Percentiles rank a stretch among this genome's conserved stretches.
These are phyloP conservation scores for Hypotaenidia philippensis DNA, from an alignment of 2,797 vertebrate species.

Conservation along the genomic window DNA sequence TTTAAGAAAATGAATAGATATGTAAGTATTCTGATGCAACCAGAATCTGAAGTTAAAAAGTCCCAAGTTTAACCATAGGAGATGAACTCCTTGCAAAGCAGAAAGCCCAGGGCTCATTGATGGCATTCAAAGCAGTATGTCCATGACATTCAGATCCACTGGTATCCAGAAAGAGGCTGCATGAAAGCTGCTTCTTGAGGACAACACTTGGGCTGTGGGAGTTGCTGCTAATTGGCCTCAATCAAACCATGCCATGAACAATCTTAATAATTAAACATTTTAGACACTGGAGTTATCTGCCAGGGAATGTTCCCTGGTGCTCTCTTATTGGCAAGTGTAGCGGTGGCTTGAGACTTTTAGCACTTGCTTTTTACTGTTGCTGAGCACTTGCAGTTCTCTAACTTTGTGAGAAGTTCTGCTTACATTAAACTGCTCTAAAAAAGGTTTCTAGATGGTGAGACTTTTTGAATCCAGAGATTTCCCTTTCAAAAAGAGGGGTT, in stretches of 20 bases:
- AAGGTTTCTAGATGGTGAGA: neutral
- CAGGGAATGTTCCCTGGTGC: neutral
- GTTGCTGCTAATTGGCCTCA: neutral
- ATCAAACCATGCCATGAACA: neutral
- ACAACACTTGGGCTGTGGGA: fast-evolving
- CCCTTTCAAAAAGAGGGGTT: neutral
- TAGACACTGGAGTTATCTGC: neutral
- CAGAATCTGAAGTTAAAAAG: neutral
- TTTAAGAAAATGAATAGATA: neutral
- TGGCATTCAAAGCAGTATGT: neutral
- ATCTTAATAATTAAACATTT: neutral
- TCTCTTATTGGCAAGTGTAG: neutral
- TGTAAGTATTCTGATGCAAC: neutral
- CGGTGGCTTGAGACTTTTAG: neutral
- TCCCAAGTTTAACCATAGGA: neutral
- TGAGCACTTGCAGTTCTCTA: neutral
- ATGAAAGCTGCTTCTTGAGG: neutral
- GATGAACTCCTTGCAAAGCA: neutral
- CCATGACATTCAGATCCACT: neutral
- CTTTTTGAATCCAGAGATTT: neutral
- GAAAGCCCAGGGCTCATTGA: neutral
- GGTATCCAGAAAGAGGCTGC: neutral
- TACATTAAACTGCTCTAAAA: neutral
- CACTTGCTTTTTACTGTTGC: neutral
- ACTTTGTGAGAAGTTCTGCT: neutral